Evolutionary conservation across 2,888 invertebrate species (phyloP), one percentile per base, ranked within the genome.

Genomic region (Eupithecia pulchellata): DNA sequence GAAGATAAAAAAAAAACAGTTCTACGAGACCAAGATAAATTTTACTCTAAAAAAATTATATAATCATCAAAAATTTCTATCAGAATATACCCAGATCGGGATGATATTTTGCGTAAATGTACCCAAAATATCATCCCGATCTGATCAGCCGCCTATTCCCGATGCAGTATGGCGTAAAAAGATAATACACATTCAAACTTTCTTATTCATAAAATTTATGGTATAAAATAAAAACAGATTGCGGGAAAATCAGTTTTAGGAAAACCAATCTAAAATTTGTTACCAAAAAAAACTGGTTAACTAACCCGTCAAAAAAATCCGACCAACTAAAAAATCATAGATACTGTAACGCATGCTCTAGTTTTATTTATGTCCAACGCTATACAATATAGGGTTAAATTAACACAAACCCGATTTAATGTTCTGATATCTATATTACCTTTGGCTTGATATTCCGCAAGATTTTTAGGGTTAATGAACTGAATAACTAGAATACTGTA

Each of bases 301-400:
- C n/a, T n/a, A 47, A 17, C 20, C 52, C 52, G 11, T 52, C 52
- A 5, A 47, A 25, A 47, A 52, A 52, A 11, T 34, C 61, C 61
- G 25, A 34, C 11, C 5, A 27, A n/a, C 29, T 29, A 11, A 36
- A n/a, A 34, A 61, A 61, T 20, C 13, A 32, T 25, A 30, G 30
- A 30, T 36, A 17, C 36, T 11, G 30, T 34, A 55, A 4, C 58
- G 61, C 64, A 42, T 14, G 67, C 73, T 73, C 70, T 72, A 74
- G 71, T 71, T 74, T 73, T 78, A 77, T 78, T 73, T 75, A 78
- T 78, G 69, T 69, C 68, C 65, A 73, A 74, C 64, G 70, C 66
- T 68, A 75, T 78, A 78, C 75, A 78, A 75, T 73, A 74, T 68
- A 69, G 67, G 70, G 70, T 73, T 75, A 75, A 75, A 77, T 75